A percentile compares a stretch with the other conserved stretches of the same genome.
phyloP scores from a whole-genome alignment of 2,113 vertebrate species.

The Hippolais icterina region DNA sequence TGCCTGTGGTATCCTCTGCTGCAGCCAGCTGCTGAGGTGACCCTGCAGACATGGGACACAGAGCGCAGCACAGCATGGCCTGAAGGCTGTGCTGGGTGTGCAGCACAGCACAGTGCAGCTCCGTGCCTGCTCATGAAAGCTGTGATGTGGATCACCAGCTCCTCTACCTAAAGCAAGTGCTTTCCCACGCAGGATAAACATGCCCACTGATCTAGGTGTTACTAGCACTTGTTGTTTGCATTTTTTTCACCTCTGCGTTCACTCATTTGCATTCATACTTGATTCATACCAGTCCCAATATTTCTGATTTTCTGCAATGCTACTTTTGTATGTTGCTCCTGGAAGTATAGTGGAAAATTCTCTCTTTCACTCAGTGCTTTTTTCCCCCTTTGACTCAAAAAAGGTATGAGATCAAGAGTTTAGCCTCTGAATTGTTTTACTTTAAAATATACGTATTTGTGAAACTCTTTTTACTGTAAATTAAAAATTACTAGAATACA shows the following conservation, averaged over 20 bases:
- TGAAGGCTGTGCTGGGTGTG: not conserved
- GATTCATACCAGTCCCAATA: not conserved
- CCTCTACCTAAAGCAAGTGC: not conserved
- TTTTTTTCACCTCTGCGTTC: not conserved
- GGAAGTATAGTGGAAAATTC: not conserved
- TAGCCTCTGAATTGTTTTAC: not conserved
- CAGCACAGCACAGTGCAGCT: not conserved
- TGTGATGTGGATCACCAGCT: accelerated
- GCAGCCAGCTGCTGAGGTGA: not conserved
- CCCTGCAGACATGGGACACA: not conserved
- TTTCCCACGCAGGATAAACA: not conserved
- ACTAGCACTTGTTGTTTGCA: not conserved
- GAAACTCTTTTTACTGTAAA: not conserved
- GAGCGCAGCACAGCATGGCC: not conserved
- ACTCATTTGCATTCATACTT: not conserved
- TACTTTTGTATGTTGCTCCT: not conserved
- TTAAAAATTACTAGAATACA: not conserved
- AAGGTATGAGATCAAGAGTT: not conserved
- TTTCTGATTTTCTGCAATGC: not conserved
- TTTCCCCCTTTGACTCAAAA: not conserved
- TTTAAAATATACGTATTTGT: not conserved
- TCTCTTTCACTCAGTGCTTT: not conserved
- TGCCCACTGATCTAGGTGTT: not conserved
- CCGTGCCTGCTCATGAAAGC: not conserved
- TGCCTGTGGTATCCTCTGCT: not conserved